phyloP scores from a whole-genome alignment of 2,888 invertebrate genomes.

The Cotesia congregata region DNA sequence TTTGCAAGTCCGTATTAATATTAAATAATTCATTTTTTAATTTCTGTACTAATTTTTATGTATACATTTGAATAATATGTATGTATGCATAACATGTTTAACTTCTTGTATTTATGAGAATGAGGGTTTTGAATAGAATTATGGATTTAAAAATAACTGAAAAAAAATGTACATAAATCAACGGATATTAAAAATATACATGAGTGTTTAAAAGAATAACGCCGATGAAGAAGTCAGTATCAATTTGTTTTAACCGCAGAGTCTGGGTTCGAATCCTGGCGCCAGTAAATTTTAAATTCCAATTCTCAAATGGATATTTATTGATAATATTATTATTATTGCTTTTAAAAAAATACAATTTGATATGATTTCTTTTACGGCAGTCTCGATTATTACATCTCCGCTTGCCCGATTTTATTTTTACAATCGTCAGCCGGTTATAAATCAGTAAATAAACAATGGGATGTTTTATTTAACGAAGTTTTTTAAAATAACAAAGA shows the following conservation, averaged over 20 bases:
- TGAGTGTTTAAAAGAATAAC: constrained; percentile 60
- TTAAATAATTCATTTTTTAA: constrained; percentile 20
- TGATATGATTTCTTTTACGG: constrained; percentile 64
- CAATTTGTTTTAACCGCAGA: constrained; percentile 50
- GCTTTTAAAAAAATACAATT: constrained; percentile 47
- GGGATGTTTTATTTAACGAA: constrained; percentile 38
- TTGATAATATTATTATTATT: not conserved
- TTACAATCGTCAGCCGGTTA: constrained; percentile 53
- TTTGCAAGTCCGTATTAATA: constrained; percentile 18
- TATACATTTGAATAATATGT: constrained; percentile 48
- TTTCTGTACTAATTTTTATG: constrained; percentile 38
- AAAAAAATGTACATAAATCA: constrained; percentile 42
- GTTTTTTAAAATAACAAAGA: constrained; percentile 30
- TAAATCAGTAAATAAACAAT: constrained; percentile 62
- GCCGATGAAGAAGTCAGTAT: constrained; percentile 60
- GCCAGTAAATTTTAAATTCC: not conserved
- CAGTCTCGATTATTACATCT: constrained; percentile 60
- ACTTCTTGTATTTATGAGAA: constrained; percentile 59
- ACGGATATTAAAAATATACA: constrained; percentile 58
- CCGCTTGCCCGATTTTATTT: constrained; percentile 58
- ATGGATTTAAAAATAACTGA: constrained; percentile 23
- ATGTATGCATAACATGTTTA: constrained; percentile 49
- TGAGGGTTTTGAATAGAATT: constrained; percentile 48
- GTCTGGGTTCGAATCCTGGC: not conserved
- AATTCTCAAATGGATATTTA: not conserved